phyloP scores from a whole-genome alignment of 2,888 invertebrate species.

The Drosophila atroscutellata region DNA sequence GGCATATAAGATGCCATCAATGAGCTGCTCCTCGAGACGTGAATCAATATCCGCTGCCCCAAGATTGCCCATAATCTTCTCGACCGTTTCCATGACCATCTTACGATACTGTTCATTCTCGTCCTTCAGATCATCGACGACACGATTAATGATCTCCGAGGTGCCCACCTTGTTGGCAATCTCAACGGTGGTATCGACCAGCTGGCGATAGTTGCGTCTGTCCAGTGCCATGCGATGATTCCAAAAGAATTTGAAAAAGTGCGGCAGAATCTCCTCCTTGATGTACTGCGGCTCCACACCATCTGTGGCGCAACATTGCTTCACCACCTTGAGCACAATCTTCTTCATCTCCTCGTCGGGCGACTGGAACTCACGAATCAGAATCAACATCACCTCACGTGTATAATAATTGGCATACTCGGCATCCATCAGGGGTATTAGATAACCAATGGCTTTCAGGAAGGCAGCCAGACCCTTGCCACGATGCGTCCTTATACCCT shows the following conservation, averaged over 20 bases:
- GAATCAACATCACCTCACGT: conserved; percentile 95
- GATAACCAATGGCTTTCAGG: conserved; percentile 99
- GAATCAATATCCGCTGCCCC: conserved; percentile 99
- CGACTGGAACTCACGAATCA: conserved; percentile 99
- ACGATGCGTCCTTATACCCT: conserved; percentile 96
- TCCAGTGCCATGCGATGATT: conserved; percentile 99
- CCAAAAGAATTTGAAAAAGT: conserved; percentile 99
- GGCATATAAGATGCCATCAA: conserved; percentile 99
- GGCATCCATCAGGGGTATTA: conserved; percentile 99
- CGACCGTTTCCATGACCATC: conserved; percentile 99
- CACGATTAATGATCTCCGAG: conserved; percentile 98
- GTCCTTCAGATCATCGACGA: conserved; percentile 99
- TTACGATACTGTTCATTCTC: conserved; percentile 99
- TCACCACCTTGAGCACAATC: conserved; percentile 99
- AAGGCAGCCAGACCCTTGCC: conserved; percentile 99
- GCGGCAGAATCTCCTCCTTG: conserved; percentile 99
- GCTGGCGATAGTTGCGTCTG: conserved; percentile 97
- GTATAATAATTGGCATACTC: conserved; percentile 99
- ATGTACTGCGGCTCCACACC: conserved; percentile 99
- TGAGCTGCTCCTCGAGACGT: conserved; percentile 98
- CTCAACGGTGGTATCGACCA: conserved; percentile 99
- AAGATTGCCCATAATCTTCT: conserved; percentile 98
- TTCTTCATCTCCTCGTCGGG: conserved; percentile 99
- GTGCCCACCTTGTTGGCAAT: conserved; percentile 99
- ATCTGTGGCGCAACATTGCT: conserved; percentile 99